phyloP scores from a whole-genome alignment of 1,140 invertebrate species.

The Apis florea region DNA sequence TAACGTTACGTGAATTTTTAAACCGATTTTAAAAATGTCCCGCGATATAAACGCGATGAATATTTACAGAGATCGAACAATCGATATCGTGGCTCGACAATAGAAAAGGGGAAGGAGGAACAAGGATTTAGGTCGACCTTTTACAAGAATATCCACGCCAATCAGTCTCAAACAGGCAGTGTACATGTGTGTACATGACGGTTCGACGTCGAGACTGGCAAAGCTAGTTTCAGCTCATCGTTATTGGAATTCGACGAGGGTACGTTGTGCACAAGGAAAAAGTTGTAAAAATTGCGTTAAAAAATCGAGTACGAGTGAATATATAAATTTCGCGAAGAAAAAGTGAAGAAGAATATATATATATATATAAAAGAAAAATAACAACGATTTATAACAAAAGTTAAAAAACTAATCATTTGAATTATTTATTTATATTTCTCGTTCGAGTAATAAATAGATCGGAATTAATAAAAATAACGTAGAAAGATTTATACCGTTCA shows the following conservation, averaged over 20 bases:
- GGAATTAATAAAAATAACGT: too few species aligned
- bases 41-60: background rate
- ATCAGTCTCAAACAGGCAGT: background rate
- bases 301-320: too few species aligned
- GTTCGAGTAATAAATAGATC: too few species aligned
- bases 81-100: background rate
- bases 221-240: background rate
- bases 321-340: too few species aligned
- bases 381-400: too few species aligned
- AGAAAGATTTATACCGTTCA: too few species aligned
- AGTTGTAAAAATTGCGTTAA: background rate
- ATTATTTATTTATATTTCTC: too few species aligned
- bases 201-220: background rate
- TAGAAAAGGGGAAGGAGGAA: background rate
- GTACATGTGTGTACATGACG: background rate
- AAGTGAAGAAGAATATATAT: too few species aligned
- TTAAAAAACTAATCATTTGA: too few species aligned
- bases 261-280: background rate
- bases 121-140: constrained; percentile 2
- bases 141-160: background rate
- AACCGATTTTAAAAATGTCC: too few species aligned
- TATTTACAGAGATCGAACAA: background rate
- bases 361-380: too few species aligned
- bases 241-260: background rate
- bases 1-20: background rate